phyloP scores from a whole-genome alignment of 2,888 invertebrate genomes.

The Rutpela maculata region DNA sequence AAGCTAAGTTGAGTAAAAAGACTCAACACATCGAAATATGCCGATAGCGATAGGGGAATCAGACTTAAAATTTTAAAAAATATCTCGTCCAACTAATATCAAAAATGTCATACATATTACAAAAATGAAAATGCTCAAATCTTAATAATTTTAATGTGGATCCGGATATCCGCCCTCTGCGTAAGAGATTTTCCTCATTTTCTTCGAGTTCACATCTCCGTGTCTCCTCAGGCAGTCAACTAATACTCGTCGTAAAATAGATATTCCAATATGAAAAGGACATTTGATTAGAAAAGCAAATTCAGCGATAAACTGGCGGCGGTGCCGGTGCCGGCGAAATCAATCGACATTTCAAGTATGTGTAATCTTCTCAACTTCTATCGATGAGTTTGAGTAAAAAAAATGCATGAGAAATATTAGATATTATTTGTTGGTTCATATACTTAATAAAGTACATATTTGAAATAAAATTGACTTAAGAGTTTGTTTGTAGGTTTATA shows the following conservation, averaged over 20 bases:
- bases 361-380: neutral
- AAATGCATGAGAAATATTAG: neutral
- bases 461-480: no score
- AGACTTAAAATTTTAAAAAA: no score
- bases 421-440: neutral
- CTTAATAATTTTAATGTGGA: neutral
- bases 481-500: no score
- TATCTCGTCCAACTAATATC: no score
- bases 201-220: neutral
- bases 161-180: neutral
- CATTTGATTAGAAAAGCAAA: constrained; percentile 12
- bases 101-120: no score
- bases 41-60: no score
- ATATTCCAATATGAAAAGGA: neutral
- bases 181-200: constrained; percentile 5
- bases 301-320: neutral
- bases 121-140: neutral
- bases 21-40: no score
- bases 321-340: neutral
- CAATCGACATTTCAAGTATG: constrained; percentile 1
- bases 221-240: neutral
- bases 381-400: neutral
- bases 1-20: no score
- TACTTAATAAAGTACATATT: no score
- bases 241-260: constrained; percentile 9